phyloP scores from a whole-genome alignment of 2,797 vertebrate genomes.

The Babyrousa celebensis region DNA sequence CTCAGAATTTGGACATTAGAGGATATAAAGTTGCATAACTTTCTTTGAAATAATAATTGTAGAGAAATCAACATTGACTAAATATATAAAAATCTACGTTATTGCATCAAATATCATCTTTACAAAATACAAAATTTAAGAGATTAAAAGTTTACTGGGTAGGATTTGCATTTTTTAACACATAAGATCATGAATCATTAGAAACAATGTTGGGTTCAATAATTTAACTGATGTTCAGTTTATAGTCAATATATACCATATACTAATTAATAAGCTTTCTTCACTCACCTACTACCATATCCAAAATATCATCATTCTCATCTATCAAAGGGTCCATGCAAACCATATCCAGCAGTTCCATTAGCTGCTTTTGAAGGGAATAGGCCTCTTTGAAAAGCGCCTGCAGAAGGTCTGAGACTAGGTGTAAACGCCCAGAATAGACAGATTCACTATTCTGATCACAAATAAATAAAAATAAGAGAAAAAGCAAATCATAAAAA shows the following conservation, averaged over 20 bases:
- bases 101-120: neutral
- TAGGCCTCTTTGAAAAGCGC: constrained; percentile 97
- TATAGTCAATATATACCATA: neutral
- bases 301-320: constrained; percentile 91
- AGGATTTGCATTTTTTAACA: neutral
- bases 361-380: constrained; percentile 96
- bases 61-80: neutral
- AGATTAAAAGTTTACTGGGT: neutral
- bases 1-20: neutral
- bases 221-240: neutral
- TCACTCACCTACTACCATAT: constrained; percentile 93
- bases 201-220: neutral
- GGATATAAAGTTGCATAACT: neutral
- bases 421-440: constrained; percentile 95
- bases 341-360: constrained; percentile 95
- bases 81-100: constrained; percentile 15
- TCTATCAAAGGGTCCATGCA: constrained; percentile 90
- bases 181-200: neutral
- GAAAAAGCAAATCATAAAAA: constrained; percentile 46
- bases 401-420: constrained; percentile 97
- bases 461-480: constrained; percentile 58
- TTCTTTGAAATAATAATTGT: neutral
- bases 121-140: constrained; percentile 34
- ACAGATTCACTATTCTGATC: constrained; percentile 96
- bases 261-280: neutral